Evolutionary conservation across 2,888 invertebrate genomes (phyloP).

Genomic region (Piscicola geometra): DNA sequence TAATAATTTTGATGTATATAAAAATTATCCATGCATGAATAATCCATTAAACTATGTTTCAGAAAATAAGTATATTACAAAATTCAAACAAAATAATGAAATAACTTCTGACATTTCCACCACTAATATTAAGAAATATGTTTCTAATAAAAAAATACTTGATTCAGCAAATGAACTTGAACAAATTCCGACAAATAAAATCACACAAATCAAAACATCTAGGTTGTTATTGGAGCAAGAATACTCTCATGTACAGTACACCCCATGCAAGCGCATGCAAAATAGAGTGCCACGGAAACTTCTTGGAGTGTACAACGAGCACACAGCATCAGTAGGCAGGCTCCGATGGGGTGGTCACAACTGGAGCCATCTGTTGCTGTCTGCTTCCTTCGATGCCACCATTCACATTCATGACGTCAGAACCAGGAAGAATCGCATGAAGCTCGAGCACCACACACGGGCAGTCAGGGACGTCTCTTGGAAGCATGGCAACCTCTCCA

Average conservation of each 20-base stretch:
- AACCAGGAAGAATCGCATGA: constrained; percentile 46
- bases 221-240: too few species aligned
- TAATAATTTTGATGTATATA: too few species aligned
- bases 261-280: background rate
- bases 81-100: too few species aligned
- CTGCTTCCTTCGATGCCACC: constrained; percentile 52
- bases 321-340: constrained; percentile 49
- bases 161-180: too few species aligned
- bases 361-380: constrained; percentile 52
- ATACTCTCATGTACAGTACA: background rate
- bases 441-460: constrained; percentile 46
- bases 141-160: too few species aligned
- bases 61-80: too few species aligned
- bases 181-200: too few species aligned
- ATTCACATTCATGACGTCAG: constrained; percentile 54
- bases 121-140: too few species aligned
- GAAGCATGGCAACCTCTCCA: constrained; percentile 47
- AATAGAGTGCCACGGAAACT: constrained; percentile 22
- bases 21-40: too few species aligned
- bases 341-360: constrained; percentile 49
- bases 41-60: too few species aligned
- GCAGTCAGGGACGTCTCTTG: constrained; percentile 53
- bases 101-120: too few species aligned
- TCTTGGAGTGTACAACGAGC: constrained; percentile 37
- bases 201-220: too few species aligned